Base-by-base conservation (phyloP, 1,140 invertebrate species). In the Aricia agestis region DNA sequence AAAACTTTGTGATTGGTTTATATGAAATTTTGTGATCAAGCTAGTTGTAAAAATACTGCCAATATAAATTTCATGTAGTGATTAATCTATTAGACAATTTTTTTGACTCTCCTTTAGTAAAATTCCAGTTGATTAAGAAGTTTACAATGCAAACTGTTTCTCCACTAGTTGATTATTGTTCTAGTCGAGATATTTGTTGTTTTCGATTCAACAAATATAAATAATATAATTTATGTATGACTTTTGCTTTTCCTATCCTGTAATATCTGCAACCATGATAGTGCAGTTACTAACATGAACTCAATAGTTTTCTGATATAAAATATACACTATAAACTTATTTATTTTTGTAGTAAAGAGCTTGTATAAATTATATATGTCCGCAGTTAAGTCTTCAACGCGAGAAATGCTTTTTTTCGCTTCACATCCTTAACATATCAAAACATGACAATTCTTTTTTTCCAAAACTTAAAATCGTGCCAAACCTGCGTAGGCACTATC, bases 401-500 rank as follows among this genome's bases (percentile, higher is more conserved):
- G 59, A 17, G 11, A 25, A 18, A 25, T 18, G 65, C 68, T 45
- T 66, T n/a, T 71, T 36, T 65, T 52, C n/a, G 13, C 69, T 74
- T 74, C 67, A 71, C 59, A 68, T 72, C 67, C 71, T 72, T 67
- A 69, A 80, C 80, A 82, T 82, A 81, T 80, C 79, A 80, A 78
- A 75, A 45, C 65, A 58, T 66, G 67, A 68, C 61, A 68, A 69
- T 59, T 9, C 18, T 59, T 25, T n/a, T 59, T 69, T 69, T 52
- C 11, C 45, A 25, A 69, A n/a, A 59, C 17, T 41, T 67, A 18
- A 18, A 67, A 45, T 41, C 59, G 86, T 90, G 86, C 87, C 87
- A 91, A 89, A 89, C 69, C 57, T 71, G 71, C 67, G 69, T 65
- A 59, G 77, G 78, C 78, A 78, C 82, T 82, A 78, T 78, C 73